Conservation (phyloP, 92 coral and sea anemone species). For the Zoanthus gigantus region DNA sequence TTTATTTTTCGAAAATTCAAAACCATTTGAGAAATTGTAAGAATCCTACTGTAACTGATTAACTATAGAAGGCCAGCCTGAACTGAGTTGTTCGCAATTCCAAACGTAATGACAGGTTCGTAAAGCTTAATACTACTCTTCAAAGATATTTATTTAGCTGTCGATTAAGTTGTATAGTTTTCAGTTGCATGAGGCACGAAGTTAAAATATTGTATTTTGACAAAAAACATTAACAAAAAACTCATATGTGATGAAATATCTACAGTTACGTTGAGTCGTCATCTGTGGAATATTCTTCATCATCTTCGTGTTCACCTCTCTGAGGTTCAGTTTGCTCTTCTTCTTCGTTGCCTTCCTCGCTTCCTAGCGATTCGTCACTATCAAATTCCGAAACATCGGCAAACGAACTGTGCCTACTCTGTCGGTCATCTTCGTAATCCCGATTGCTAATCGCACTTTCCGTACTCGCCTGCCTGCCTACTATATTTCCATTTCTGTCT, state of each 20-base stretch:
- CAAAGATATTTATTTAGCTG: too few species aligned
- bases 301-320: neutral
- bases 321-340: neutral
- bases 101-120: too few species aligned
- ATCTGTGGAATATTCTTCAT: neutral
- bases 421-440: slow-evolving; percentile 37
- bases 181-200: neutral
- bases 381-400: slow-evolving; percentile 43
- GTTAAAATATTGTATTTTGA: neutral
- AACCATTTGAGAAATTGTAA: too few species aligned
- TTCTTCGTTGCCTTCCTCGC: neutral
- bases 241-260: neutral
- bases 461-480: slow-evolving; percentile 34
- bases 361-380: slow-evolving; percentile 28
- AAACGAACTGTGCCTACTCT: slow-evolving; percentile 45
- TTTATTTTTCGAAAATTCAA: too few species aligned
- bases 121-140: too few species aligned
- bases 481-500: slow-evolving; percentile 31
- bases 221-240: neutral
- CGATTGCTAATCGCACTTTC: slow-evolving; percentile 33
- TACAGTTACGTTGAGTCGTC: neutral
- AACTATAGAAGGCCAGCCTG: too few species aligned
- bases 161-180: neutral
- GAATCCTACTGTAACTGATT: too few species aligned
- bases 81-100: too few species aligned